Evolutionary conservation across 2,797 vertebrate genomes (phyloP).

Genomic region (Phoeniculus purpureus): DNA sequence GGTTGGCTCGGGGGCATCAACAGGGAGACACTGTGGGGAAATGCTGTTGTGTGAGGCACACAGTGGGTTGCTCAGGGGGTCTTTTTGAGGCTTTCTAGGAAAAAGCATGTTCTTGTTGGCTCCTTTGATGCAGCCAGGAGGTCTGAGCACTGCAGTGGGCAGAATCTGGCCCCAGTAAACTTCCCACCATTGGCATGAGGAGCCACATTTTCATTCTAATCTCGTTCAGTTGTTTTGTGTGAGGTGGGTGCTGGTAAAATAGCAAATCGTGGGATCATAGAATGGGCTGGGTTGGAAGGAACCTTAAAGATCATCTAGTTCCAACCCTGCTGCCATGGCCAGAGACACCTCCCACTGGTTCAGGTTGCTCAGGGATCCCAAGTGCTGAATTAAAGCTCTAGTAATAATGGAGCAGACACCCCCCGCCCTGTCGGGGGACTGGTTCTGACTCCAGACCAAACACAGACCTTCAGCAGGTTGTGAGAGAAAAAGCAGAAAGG

Average conservation of each 20-base stretch:
- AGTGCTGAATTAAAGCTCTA: neutral
- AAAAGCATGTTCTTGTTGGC: neutral
- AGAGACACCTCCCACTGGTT: too few relatives aligned
- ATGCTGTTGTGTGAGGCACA: neutral
- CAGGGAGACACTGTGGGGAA: neutral
- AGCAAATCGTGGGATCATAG: neutral
- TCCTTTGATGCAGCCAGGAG: neutral
- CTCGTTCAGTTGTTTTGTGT: neutral
- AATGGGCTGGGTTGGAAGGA: too few relatives aligned
- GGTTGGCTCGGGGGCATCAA: neutral
- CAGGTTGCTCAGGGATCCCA: neutral
- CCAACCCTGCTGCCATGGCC: too few relatives aligned
- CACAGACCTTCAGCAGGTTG: neutral
- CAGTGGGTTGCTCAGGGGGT: neutral
- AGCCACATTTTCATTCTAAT: neutral
- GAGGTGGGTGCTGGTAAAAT: neutral
- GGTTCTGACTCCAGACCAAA: neutral
- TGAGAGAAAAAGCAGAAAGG: neutral
- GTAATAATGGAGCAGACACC: neutral
- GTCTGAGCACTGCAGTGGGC: neutral
- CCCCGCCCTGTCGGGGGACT: neutral
- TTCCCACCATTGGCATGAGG: neutral
- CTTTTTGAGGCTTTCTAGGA: neutral
- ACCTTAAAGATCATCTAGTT: too few relatives aligned
- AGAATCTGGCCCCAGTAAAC: neutral